phyloP scores from a whole-genome alignment of 2,888 invertebrate species.

The Limnephilus rhombicus region DNA sequence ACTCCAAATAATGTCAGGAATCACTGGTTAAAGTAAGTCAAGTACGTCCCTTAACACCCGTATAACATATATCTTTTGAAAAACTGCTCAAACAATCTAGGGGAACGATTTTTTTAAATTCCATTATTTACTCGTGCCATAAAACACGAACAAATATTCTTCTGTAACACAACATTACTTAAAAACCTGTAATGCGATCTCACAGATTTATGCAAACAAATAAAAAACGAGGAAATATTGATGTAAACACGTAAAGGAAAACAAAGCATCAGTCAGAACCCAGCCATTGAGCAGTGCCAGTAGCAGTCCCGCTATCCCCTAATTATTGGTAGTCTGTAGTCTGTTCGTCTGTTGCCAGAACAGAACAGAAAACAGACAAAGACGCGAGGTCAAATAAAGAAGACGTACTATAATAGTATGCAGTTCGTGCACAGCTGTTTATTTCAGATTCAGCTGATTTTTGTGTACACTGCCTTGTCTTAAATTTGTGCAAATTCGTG shows the following conservation, averaged over 20 bases:
- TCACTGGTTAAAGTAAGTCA: too few relatives aligned
- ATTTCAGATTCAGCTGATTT: conserved; percentile 79
- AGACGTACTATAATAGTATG: conserved; percentile 45
- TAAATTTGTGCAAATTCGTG: conserved; percentile 13
- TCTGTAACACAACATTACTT: too few relatives aligned
- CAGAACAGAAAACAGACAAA: conserved; percentile 43
- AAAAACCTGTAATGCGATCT: not conserved
- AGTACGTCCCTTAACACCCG: too few relatives aligned
- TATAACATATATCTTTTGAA: too few relatives aligned
- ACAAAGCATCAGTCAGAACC: not conserved
- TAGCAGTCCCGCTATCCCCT: conserved; percentile 30
- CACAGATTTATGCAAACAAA: not conserved
- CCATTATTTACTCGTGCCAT: too few relatives aligned
- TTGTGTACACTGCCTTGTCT: conserved; percentile 73
- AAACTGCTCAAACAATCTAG: too few relatives aligned
- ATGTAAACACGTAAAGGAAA: not conserved
- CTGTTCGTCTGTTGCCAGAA: too few relatives aligned
- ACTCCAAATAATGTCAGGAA: too few relatives aligned
- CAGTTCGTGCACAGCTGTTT: conserved; percentile 74
- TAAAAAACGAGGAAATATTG: not conserved
- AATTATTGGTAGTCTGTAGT: not conserved
- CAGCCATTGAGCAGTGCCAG: not conserved
- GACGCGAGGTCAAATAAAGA: conserved; percentile 56
- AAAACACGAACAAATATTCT: too few relatives aligned
- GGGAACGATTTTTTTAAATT: too few relatives aligned